Evolutionary conservation across 1,140 invertebrate genomes (phyloP), one percentile per base, ranked within the genome.

Genomic region (Cherax quadricarinatus): DNA sequence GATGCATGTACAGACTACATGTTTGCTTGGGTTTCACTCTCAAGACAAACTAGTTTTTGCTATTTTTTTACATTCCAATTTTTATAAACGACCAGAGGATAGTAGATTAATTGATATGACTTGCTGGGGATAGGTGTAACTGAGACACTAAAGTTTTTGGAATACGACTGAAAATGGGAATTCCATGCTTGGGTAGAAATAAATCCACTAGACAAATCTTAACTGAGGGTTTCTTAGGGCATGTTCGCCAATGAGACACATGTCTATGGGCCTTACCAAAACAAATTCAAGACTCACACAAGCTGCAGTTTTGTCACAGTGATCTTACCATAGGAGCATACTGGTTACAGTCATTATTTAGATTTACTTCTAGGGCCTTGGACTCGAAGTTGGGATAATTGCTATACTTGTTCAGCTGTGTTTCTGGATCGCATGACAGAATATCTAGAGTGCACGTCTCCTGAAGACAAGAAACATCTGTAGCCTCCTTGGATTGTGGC

Each of bases 331-430:
- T n/a, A 9, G 70, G 70, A 1, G n/a, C 30, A 30, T 75, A 75
- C 7, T 30, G n/a, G 70, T 75, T 12, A 30, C 9, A 75, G 4
- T 75, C n/a, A 12, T 75, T 30, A 10, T 75, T 75, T 12, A 30
- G 70, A 7, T 83, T 60, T 30, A 57, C 57, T 24, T 83, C 81
- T n/a, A 57, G 21, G n/a, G 60, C 21, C 21, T 83, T 83, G 51
- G 81, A 83, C 81, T 83, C 81, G 51, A 83, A 83, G 81, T 60
- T 83, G 4, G 51, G 51, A 48, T 83, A 83, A 14, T 57, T 60
- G 81, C 21, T 83, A 21, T 49, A 4, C 16, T 83, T 83, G 21
- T 12, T 66, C 18, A 66, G 14, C 21, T 66, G 62, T 6, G 18
- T 21, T 18, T 66, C 62, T 9, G 81, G 81, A 4, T 75, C 70